Evolutionary conservation across 2,797 vertebrate species (phyloP), one percentile per base, ranked within the genome.

Genomic region (Semaprochilodus insignis): DNA sequence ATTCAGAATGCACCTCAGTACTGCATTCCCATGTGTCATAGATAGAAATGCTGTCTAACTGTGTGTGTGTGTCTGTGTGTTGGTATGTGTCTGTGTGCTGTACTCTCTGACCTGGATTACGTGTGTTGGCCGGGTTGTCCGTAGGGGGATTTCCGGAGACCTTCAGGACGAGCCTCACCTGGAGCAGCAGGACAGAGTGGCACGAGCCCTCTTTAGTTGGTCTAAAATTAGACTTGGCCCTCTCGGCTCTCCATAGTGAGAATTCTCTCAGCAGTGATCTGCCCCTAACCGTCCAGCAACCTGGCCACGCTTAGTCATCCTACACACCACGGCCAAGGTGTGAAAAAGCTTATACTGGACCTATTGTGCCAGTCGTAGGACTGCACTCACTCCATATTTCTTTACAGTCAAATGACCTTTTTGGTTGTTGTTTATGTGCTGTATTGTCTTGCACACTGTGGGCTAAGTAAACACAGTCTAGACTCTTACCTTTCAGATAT

Each of bases 131-230:
- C 6, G 55, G 55, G 54, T 40, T 70, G 74, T 60, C 66, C 40
- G 57, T 76, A 70, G 80, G 62, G 66, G 74, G 81, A 77, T 82
- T 82, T 82, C 81, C 67, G 81, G 74, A 82, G 74, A 62, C 74
- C 74, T 82, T 77, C 55, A 82, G 63, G 63, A 69, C 5, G 73
- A 69, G 63, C 73, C 80, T 66, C 25, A 76, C 80, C 80, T 67
- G 74, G 40, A 76, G 81, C 55, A 66, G 21, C 27, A 1, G 52
- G 66, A 82, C 44, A 66, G 21, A 62, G 27, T 62, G 74, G 73
- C 74, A 76, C n/a, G 40, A 76, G 80, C 74, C 71, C 27, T 62
- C 55, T 77, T 77, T 82, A 77, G 81, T 71, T 23, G 25, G 27
- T 77, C 66, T 77, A 82, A 82, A 77, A 60, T 82, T 77, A 77